Conservation (phyloP, 2,113 vertebrate genomes). For the Xenopus borealis region DNA sequence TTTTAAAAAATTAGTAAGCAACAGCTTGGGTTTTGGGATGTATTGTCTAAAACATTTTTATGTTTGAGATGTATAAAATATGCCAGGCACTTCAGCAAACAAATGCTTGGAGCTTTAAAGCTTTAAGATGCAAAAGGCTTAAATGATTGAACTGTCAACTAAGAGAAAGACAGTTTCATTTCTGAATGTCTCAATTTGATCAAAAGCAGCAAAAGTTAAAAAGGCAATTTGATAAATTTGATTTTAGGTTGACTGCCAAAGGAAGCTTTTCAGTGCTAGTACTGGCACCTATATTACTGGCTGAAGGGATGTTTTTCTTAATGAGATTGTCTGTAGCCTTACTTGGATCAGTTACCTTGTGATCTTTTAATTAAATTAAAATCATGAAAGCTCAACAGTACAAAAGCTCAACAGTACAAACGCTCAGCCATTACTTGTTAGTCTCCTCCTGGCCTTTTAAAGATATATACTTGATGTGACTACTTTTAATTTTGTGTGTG, state of each 20-base stretch:
- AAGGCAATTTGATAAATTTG: conserved; percentile 32
- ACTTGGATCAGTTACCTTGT: conserved; percentile 36
- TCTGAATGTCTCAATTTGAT: conserved; percentile 29
- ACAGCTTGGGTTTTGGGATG: too few species aligned
- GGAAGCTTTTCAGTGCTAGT: conserved; percentile 26
- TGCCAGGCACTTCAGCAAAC: too few species aligned
- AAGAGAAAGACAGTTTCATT: conserved; percentile 24
- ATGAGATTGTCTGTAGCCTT: conserved; percentile 38
- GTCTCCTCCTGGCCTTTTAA: background rate
- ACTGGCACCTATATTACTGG: conserved; percentile 27
- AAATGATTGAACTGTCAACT: conserved; percentile 19
- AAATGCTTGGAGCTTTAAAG: too few species aligned
- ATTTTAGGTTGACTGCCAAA: conserved; percentile 32
- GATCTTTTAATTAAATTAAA: conserved; percentile 44
- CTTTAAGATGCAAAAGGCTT: background rate
- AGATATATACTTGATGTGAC: conserved; percentile 1
- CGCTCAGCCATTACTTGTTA: conserved; percentile 3
- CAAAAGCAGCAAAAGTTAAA: conserved; percentile 26
- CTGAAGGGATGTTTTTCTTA: conserved; percentile 38
- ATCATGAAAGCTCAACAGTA: conserved; percentile 13
- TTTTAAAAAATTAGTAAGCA: too few species aligned
- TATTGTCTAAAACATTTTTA: too few species aligned
- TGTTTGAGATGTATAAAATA: too few species aligned
- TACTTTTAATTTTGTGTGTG: too few species aligned
- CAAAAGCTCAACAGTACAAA: conserved; percentile 9